Percentiles rank a stretch among this genome's conserved stretches.
Evolutionary conservation across 2,888 invertebrate genomes (phyloP).

Genomic region (Leptinotarsa juncta): DNA sequence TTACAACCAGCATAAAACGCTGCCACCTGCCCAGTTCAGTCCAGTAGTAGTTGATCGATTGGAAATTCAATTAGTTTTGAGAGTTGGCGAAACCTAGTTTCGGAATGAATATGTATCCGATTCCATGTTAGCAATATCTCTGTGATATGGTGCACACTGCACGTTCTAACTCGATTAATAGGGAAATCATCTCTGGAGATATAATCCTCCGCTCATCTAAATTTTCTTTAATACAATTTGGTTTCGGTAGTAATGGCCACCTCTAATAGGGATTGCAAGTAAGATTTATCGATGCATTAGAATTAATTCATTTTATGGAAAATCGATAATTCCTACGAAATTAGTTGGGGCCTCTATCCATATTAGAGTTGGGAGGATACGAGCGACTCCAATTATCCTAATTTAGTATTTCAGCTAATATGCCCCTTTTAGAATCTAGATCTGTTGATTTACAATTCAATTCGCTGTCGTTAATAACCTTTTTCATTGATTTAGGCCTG

Average conservation of each 20-base stretch:
- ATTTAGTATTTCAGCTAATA: constrained; percentile 21
- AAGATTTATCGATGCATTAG: constrained; percentile 39
- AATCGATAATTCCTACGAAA: constrained; percentile 40
- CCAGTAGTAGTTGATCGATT: background rate
- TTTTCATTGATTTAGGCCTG: background rate
- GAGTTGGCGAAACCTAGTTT: background rate
- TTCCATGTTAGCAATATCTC: constrained; percentile 5
- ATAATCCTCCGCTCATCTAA: constrained; percentile 22
- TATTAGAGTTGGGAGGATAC: constrained; percentile 14
- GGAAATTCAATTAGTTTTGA: background rate
- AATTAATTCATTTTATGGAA: constrained; percentile 39
- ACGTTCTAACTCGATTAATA: constrained; percentile 7
- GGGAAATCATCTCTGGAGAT: constrained; percentile 11
- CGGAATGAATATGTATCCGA: constrained; percentile 7
- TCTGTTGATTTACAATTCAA: constrained; percentile 6
- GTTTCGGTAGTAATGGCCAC: constrained; percentile 25
- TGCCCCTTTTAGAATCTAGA: constrained; percentile 5
- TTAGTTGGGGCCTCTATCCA: constrained; percentile 34
- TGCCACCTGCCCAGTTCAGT: background rate
- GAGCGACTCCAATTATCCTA: constrained; percentile 17
- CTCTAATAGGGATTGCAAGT: constrained; percentile 18
- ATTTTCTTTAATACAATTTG: constrained; percentile 30
- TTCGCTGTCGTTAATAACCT: background rate
- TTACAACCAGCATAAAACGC: too few species aligned
- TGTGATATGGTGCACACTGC: constrained; percentile 1